These are phyloP conservation scores for Neosilurus hyrtlii DNA, from an alignment of 2,797 vertebrate genomes.

Conservation along the genomic window DNA sequence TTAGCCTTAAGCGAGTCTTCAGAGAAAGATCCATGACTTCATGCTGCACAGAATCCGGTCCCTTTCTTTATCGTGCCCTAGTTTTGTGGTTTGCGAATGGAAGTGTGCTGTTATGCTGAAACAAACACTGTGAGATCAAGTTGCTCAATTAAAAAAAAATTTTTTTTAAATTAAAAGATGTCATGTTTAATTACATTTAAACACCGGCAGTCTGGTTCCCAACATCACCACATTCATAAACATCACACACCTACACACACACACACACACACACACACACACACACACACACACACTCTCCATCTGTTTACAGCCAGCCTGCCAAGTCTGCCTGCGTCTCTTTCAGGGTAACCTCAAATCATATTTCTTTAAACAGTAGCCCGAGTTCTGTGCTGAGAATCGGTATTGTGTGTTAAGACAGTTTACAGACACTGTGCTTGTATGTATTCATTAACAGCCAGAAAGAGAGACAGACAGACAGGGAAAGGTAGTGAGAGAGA, in stretches of 20 bases:
- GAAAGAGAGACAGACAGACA: not conserved
- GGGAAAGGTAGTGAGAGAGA: not conserved
- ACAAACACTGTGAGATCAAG: too few species aligned
- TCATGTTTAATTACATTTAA: not conserved
- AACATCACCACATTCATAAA: not conserved
- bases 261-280: constrained; percentile 11
- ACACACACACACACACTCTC: constrained; percentile 1
- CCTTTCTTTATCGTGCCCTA: not conserved
- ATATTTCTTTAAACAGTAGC: constrained; percentile 21
- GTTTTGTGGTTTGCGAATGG: not conserved
- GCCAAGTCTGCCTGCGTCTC: constrained; percentile 16
- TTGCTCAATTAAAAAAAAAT: not conserved
- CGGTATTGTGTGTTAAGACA: too few species aligned
- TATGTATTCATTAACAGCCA: not conserved
- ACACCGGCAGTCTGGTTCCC: not conserved
- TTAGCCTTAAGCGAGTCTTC: not conserved
- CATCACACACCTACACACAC: not conserved
- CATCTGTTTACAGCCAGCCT: constrained; percentile 31
- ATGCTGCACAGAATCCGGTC: not conserved
- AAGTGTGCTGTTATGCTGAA: not conserved
- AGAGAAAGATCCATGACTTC: not conserved
- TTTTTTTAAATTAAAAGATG: not conserved
- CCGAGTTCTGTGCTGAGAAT: not conserved
- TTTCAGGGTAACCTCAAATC: constrained; percentile 4
- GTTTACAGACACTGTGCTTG: constrained; percentile 1